Base-by-base conservation (phyloP, 1,140 invertebrate genomes). In the Diorhabda carinulata region DNA sequence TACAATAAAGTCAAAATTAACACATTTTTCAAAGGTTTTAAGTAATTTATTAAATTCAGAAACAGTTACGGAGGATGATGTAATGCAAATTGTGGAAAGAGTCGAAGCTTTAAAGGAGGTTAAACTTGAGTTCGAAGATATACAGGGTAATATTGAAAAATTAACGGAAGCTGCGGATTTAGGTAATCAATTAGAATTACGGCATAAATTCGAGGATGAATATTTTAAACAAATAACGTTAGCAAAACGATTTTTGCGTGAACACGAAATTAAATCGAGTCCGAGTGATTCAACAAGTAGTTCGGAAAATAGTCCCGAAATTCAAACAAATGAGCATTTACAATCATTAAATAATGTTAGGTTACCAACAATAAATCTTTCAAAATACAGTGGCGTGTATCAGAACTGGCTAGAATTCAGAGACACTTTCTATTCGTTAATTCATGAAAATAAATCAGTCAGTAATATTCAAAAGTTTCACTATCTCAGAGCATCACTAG, bases 401-500 rank as follows among this genome's bases (percentile, higher is more conserved):
- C 58, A 25, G 25, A 3, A 3, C 25, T 25, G 25, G 58, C 6
- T 10, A 59, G 10, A 59, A 59, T 59, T 59, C 42, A 5, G 5
- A 9, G 43, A n/a, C 41, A 66, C 9, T 25, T 25, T 25, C 25
- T 25, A 25, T 25, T 25, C 25, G 25, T 25, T 25, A 25, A 25
- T 25, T 25, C 25, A 25, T 25, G 25, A 25, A 25, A 25, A 25
- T 25, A 25, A 61, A 40, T 25, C 59, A 61, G 40, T 7, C 59
- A 9, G 61, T 42, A 40, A 59, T 6, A 75, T 78, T 57, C 72
- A 80, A 71, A 78, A 76, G 57, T 74, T 76, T 66, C 75, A 79
- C 66, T 78, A 80, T 68, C 66, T 80, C 60, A 60, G 73, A 9
- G 70, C 78, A 4, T 73, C 74, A 67, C 65, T 81, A 41, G 68